phyloP scores from a whole-genome alignment of 2,888 invertebrate species.

The Oscheius sp. region DNA sequence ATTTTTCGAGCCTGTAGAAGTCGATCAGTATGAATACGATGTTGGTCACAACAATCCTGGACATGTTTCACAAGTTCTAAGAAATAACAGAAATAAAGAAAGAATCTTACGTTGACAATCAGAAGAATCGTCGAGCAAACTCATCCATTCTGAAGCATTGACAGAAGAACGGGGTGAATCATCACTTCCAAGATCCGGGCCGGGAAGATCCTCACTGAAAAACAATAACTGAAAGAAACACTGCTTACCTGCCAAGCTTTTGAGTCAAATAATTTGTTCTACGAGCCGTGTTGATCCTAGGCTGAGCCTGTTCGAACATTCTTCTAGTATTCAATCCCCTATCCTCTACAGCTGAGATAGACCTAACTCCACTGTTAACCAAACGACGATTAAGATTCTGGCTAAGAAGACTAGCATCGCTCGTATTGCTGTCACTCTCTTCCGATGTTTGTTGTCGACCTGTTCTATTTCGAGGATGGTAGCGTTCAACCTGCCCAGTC shows the following conservation, averaged over 20 bases:
- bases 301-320: constrained; percentile 16
- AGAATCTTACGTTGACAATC: constrained; percentile 22
- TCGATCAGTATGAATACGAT: constrained; percentile 50
- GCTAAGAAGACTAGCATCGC: constrained; percentile 46
- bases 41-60: constrained; percentile 53
- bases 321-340: constrained; percentile 15
- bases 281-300: constrained; percentile 19
- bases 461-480: constrained; percentile 41
- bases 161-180: constrained; percentile 54
- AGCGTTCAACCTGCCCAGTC: constrained; percentile 47
- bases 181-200: constrained; percentile 56
- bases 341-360: constrained; percentile 9
- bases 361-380: neutral
- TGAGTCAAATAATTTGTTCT: constrained; percentile 48
- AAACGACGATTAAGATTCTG: constrained; percentile 28
- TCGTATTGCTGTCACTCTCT: constrained; percentile 54
- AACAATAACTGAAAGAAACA: neutral
- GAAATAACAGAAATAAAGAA: neutral
- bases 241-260: constrained; percentile 34
- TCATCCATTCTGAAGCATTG: constrained; percentile 46
- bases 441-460: constrained; percentile 48
- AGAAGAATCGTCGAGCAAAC: constrained; percentile 19
- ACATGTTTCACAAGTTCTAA: constrained; percentile 59
- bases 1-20: constrained; percentile 55
- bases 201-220: constrained; percentile 33